These are phyloP conservation scores for Hetaerina americana DNA, from an alignment of 1,140 invertebrate genomes.

Conservation along the genomic window DNA sequence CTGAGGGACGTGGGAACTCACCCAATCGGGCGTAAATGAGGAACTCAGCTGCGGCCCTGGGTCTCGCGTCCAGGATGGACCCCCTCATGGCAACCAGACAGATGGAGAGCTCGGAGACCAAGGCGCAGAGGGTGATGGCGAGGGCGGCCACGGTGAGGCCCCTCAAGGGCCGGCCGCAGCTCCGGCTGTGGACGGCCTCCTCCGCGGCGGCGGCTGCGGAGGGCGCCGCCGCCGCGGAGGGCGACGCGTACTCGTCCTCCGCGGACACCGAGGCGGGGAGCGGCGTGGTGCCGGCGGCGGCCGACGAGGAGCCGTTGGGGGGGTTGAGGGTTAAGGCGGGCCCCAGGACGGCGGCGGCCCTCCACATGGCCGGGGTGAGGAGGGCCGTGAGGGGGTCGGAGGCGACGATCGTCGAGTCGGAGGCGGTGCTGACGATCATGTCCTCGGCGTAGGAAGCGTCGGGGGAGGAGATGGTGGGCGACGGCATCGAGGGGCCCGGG, in stretches of 20 bases:
- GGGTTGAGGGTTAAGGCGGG: neutral
- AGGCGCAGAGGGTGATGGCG: constrained; percentile 47
- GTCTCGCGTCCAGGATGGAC: constrained; percentile 62
- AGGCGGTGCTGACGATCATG: neutral
- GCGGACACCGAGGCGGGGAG: neutral
- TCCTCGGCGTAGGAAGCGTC: neutral
- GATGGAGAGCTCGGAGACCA: constrained; percentile 58
- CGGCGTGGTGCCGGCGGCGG: no score
- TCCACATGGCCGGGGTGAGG: neutral
- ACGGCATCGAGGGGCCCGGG: neutral
- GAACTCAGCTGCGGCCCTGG: constrained; percentile 63
- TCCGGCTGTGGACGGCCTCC: constrained; percentile 37
- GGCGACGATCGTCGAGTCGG: no score
- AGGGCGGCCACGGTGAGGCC: constrained; percentile 55
- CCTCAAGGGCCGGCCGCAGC: constrained; percentile 44
- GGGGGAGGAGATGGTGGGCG: neutral
- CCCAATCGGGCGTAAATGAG: constrained; percentile 68
- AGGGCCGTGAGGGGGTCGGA: neutral
- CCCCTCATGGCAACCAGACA: constrained; percentile 65
- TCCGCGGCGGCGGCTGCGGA: constrained; percentile 35
- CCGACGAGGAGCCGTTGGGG: neutral
- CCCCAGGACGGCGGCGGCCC: neutral
- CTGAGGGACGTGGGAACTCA: no score
- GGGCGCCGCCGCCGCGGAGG: constrained; percentile 15
- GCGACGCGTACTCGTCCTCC: neutral